phyloP scores from a whole-genome alignment of 2,113 vertebrate species.

The Pygoscelis adeliae region DNA sequence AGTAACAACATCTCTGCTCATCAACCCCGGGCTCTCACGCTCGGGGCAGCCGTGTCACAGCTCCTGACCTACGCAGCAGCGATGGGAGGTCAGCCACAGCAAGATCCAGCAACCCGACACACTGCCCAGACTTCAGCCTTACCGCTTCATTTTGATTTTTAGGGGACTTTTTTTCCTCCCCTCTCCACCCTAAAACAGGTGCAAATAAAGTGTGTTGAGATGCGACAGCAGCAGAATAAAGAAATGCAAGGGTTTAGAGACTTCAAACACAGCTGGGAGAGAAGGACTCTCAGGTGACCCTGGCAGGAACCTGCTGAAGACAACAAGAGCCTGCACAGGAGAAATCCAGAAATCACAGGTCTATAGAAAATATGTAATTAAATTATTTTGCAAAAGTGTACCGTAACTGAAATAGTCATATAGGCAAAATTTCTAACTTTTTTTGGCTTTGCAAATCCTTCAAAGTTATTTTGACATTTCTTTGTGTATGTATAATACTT shows the following conservation, averaged over 20 bases:
- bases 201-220: accelerated
- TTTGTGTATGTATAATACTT: not conserved
- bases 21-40: not conserved
- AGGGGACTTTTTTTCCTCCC: accelerated
- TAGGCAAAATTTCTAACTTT: not conserved
- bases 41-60: not conserved
- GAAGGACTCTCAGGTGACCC: not conserved
- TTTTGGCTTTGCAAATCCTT: not conserved
- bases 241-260: not conserved
- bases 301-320: not conserved
- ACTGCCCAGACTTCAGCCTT: not conserved
- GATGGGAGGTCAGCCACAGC: not conserved
- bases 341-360: not conserved
- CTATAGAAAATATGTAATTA: not conserved
- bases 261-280: not conserved
- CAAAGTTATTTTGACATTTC: not conserved
- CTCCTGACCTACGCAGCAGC: not conserved
- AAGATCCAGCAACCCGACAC: accelerated
- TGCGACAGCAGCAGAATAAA: not conserved
- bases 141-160: not conserved
- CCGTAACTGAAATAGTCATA: not conserved
- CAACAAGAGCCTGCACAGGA: not conserved
- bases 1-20: not conserved
- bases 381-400: not conserved
- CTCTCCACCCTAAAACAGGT: not conserved